Base-by-base conservation (phyloP, 2,113 vertebrate genomes). In the Climacteris rufus region DNA sequence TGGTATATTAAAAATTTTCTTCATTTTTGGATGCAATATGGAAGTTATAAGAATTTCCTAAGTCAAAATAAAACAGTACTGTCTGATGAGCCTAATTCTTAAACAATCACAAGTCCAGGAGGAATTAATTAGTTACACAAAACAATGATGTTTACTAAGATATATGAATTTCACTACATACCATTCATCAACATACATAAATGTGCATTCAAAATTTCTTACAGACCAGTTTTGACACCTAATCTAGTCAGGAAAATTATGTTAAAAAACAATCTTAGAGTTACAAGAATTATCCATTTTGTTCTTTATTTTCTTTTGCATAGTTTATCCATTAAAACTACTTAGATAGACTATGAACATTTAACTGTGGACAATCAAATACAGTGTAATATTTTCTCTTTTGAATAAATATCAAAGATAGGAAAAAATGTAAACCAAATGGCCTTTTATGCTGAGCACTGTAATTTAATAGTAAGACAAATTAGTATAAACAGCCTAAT, bases 401-500 rank as follows among this genome's bases (percentile, higher is more conserved):
- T 70, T 47, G 27, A 93, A 64, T 66, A 91, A 76, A 54, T 88
- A 77, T 74, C 53, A 90, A 84, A 87, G 14, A 57, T 22, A 66
- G 49, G 45, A 74, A 88, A 83, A 94, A 76, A 91, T 76, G 15
- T 81, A 90, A 94, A 28, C 7, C 18, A 1, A 93, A 5, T 42
- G 47, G 9, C 54, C 27, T 83, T 94, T 87, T 95, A 83, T 89
- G 87, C 59, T 90, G 82, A 92, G 94, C 61, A 56, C 68, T 90
- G 49, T 33, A 96, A 78, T 95, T 95, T 95, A 79, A 80, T 49
- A 88, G 79, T 90, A 94, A 90, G 81, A 84, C 33, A 97, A 97
- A 96, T 93, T 86, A 91, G 57, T 97, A 81, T 87, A 94, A 97
- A 90, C 72, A 96, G 54, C 42, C 45, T 92, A 96, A 88, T 83